These are phyloP conservation scores for Hyalella azteca DNA, from an alignment of 2,888 invertebrate species.

Conservation along the genomic window DNA sequence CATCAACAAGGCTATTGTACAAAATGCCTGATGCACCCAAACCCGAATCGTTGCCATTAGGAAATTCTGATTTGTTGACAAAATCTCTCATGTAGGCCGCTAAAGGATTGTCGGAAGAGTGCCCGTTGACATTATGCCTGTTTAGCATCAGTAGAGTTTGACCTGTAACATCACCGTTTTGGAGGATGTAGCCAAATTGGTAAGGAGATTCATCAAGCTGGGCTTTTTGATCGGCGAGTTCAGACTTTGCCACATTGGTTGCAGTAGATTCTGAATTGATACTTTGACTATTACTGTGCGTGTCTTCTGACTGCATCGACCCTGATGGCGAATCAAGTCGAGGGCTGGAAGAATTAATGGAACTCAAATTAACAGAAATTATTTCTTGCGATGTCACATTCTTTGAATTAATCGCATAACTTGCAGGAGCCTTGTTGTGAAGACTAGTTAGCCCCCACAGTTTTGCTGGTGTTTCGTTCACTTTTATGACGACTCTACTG, in stretches of 20 bases:
- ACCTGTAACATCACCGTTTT: neutral
- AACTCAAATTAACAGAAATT: neutral
- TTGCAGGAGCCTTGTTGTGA: neutral
- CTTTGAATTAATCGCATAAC: neutral
- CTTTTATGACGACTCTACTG: slow-evolving; percentile 5
- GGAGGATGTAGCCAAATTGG: neutral
- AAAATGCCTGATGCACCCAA: slow-evolving; percentile 28
- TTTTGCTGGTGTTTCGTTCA: neutral
- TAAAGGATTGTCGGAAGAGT: neutral
- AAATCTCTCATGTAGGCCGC: too few relatives aligned
- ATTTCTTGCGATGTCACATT: neutral
- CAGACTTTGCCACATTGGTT: neutral
- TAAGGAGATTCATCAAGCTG: neutral
- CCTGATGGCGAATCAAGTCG: neutral
- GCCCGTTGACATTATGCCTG: neutral
- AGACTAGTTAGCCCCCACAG: neutral
- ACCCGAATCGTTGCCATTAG: neutral
- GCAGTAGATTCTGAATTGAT: neutral
- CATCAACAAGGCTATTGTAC: slow-evolving; percentile 55
- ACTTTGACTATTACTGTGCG: neutral
- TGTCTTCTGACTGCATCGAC: too few relatives aligned
- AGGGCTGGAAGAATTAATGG: neutral
- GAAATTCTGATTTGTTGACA: neutral
- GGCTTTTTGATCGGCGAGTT: neutral
- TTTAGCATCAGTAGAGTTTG: neutral